A percentile compares a stretch with the other conserved stretches of the same genome.
Conservation (phyloP, 2,888 invertebrate genomes). For the Sceliomorpha sp. region DNA sequence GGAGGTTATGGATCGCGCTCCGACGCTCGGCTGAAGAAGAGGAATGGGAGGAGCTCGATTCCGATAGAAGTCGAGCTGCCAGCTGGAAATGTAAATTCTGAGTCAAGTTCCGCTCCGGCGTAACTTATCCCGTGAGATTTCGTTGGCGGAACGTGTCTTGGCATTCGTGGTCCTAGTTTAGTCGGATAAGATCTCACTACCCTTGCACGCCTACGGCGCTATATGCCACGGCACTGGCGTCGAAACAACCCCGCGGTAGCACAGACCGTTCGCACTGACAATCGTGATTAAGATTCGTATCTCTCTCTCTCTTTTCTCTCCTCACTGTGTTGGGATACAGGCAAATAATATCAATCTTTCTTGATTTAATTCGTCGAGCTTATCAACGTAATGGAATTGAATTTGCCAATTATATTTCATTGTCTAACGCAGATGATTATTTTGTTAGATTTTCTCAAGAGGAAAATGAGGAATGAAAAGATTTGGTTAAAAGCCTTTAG, state of each 20-base stretch:
- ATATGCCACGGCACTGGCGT: constrained; percentile 66
- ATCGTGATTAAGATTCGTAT: constrained; percentile 52
- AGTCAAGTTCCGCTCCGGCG: constrained; percentile 43
- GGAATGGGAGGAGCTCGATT: constrained; percentile 52
- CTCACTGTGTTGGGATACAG: no score
- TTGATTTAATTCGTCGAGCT: no score
- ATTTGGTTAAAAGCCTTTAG: no score
- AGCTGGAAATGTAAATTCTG: constrained; percentile 59
- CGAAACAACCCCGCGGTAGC: constrained; percentile 49
- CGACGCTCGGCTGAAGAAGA: constrained; percentile 45
- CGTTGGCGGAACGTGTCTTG: constrained; percentile 75
- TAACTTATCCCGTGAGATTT: constrained; percentile 60
- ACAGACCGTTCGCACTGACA: constrained; percentile 33
- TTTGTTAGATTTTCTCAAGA: no score
- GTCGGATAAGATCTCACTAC: constrained; percentile 71
- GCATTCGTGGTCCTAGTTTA: constrained; percentile 71
- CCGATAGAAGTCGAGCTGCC: constrained; percentile 47
- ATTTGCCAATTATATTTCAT: no score
- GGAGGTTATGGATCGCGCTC: constrained; percentile 30
- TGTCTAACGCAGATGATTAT: no score
- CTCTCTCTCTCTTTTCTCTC: constrained; percentile 2
- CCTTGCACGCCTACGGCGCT: constrained; percentile 55
- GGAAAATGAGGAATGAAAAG: no score
- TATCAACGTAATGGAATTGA: no score
- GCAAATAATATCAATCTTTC: no score